phyloP scores from a whole-genome alignment of 1,140 invertebrate genomes.

The Drosophila subobscura region DNA sequence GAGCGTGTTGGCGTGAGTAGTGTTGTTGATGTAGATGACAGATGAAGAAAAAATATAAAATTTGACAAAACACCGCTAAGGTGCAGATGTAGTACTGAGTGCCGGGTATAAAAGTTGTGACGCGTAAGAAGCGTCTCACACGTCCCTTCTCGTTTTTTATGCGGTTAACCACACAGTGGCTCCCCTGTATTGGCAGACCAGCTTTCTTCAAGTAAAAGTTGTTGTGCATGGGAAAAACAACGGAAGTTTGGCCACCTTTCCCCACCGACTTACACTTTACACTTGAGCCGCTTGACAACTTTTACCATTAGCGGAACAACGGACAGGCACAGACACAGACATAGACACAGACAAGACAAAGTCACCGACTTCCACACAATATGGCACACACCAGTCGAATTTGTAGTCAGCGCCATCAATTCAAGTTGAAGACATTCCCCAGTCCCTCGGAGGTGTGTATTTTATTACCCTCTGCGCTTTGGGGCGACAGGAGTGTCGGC shows the following conservation, averaged over 20 bases:
- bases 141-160: no score
- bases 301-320: constrained; percentile 79
- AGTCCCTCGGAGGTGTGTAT: constrained; percentile 61
- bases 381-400: constrained; percentile 72
- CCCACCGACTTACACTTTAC: constrained; percentile 32
- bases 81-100: no score
- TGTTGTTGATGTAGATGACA: no score
- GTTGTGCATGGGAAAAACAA: constrained; percentile 66
- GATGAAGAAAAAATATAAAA: no score
- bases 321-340: constrained; percentile 49
- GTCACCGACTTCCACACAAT: constrained; percentile 42
- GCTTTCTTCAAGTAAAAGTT: constrained; percentile 61
- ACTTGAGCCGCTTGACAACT: constrained; percentile 74
- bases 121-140: no score
- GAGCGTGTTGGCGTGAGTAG: no score
- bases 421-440: constrained; percentile 72
- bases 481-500: constrained; percentile 65
- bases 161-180: constrained; percentile 29
- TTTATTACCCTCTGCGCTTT: constrained; percentile 73
- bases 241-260: constrained; percentile 47
- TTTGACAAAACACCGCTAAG: no score
- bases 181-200: constrained; percentile 43
- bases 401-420: constrained; percentile 79
- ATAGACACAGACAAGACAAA: constrained; percentile 43
- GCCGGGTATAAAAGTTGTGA: no score